These are phyloP conservation scores for Neuroscelio doddi DNA, from an alignment of 2,888 invertebrate genomes.

Conservation along the genomic window DNA sequence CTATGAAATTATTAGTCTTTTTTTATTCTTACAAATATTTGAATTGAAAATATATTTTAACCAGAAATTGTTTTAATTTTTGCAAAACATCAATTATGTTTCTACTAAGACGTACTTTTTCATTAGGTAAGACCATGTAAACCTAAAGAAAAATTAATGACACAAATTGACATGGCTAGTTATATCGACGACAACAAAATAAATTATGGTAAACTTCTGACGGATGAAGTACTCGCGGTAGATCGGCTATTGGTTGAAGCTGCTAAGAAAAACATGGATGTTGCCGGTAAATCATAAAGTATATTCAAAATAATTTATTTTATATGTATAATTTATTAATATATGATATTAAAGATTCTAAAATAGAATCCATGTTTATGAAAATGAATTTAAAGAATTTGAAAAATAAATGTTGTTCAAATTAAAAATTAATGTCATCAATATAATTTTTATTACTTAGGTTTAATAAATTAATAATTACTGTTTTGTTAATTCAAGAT, in stretches of 20 bases:
- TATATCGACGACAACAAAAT: conserved; percentile 85
- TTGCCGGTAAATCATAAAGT: conserved; percentile 73
- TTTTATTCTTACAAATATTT: background rate
- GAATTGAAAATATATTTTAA: background rate
- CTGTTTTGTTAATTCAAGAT: no score
- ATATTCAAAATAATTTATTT: background rate
- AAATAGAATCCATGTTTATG: no score
- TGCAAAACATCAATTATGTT: no score
- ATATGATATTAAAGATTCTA: no score
- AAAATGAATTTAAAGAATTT: no score
- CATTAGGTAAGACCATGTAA: conserved; percentile 62
- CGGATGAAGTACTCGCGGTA: conserved; percentile 89
- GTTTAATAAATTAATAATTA: no score
- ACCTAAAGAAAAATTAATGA: conserved; percentile 50
- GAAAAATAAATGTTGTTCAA: no score
- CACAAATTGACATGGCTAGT: conserved; percentile 71
- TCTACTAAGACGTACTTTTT: no score
- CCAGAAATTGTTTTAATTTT: background rate
- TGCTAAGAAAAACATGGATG: conserved; percentile 82
- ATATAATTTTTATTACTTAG: no score
- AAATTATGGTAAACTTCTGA: conserved; percentile 86
- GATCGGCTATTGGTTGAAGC: conserved; percentile 87
- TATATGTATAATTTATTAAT: no score
- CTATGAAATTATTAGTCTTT: no score
- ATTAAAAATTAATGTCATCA: no score